Evolutionary conservation across 2,113 vertebrate genomes (phyloP), one percentile per base, ranked within the genome.

Genomic region (Dasyprocta punctata): DNA sequence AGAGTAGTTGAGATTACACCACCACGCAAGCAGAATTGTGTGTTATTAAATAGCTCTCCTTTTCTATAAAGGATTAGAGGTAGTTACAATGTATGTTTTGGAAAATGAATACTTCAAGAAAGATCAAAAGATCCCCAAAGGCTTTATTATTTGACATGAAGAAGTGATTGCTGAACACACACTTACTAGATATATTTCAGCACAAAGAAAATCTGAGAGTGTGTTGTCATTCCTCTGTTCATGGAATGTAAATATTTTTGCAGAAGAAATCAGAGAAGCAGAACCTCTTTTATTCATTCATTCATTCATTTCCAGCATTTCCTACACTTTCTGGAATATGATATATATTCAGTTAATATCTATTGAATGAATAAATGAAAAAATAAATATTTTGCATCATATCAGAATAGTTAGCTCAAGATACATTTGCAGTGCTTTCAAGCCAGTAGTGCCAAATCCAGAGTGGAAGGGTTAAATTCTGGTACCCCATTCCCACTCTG

Each of bases 341-440:
- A 3, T 69, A 33, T 86, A 36, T 94, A 38, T 26, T 92, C 60
- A 84, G 89, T 83, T 92, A 87, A 87, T 95, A 92, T 90, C 94
- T 97, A 60, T 73, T 86, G 73, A n/a, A 65, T 95, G 49, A 95
- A 92, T 94, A 86, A 87, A 56, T 82, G 47, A 54, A 54, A 54
- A 52, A 52, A 52, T 52, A 52, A 52, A 52, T 52, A 52, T 52
- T 52, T 41, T 54, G 30, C 28, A 56, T 81, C 71, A 8, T 36
- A 65, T 56, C 38, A 26, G 52, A 82, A 58, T 54, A 28, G 28
- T 78, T n/a, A 67, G 89, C 69, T 44, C 5, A 60, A 71, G 52
- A 65, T 16, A n/a, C 4, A 61, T 78, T 49, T 41, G 30, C 24
- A 86, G 73, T 30, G 65, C 44, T 38, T 90, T 54, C 60, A 60